These are phyloP conservation scores for Magallana gigas DNA, from an alignment of 1,140 invertebrate genomes.

Conservation along the genomic window DNA sequence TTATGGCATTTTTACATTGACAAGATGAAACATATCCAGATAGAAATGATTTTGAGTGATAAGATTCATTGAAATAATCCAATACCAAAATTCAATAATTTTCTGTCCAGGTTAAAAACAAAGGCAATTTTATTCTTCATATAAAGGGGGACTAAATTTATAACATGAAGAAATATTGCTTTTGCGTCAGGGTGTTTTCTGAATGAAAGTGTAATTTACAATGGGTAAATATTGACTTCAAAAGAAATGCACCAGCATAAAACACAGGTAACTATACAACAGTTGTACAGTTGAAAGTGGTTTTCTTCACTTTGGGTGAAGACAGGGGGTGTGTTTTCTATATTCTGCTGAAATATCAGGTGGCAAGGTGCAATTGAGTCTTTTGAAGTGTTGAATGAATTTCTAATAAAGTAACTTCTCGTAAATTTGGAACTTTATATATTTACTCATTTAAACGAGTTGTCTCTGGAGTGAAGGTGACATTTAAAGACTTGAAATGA, in stretches of 20 bases:
- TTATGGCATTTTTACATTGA: neutral
- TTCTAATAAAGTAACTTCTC: constrained; percentile 30
- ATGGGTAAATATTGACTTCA: constrained; percentile 18
- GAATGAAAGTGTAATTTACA: neutral
- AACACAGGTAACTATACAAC: neutral
- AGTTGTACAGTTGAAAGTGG: neutral
- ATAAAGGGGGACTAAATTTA: neutral
- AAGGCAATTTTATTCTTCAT: neutral
- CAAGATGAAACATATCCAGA: neutral
- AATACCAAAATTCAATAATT: no score
- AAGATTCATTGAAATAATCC: no score
- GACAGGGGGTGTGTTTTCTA: neutral
- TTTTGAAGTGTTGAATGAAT: constrained; percentile 27
- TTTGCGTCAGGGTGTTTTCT: neutral
- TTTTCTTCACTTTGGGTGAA: neutral
- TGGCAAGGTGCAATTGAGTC: neutral
- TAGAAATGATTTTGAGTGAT: neutral
- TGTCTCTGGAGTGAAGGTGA: neutral
- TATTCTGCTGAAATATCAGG: neutral
- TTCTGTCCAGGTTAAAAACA: neutral
- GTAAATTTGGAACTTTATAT: neutral
- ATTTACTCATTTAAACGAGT: neutral
- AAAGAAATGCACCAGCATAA: neutral
- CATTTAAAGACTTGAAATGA: constrained; percentile 24
- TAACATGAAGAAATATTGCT: neutral